Evolutionary conservation across 2,888 invertebrate species (phyloP), one percentile per base, ranked within the genome.

Genomic region (Drosophila anceps): DNA sequence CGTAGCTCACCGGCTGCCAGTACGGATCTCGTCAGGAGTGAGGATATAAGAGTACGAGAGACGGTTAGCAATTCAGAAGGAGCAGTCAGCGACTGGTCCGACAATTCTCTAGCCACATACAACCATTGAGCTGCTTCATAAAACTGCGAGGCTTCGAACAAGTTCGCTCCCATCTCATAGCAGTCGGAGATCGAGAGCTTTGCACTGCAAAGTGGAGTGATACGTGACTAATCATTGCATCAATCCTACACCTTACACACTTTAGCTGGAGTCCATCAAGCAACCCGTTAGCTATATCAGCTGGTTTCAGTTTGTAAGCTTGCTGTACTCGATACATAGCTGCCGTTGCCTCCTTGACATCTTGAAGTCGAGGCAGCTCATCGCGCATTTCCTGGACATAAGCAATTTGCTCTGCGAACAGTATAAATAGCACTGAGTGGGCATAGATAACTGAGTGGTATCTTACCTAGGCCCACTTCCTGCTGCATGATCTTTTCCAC

Each of bases 111-210:
- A 0, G 69, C 63, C 1, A 39, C 54, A 0, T 0, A 1, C 2
- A 85, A 33, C 81, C 83, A 85, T 0, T 54, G 0, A 1, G 8
- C 7, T 10, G 85, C 76, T 7, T 18, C 24, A 0, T 0, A 0
- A 31, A 44, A 69, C 2, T 58, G 18, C 4, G 13, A 18, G 33
- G 27, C 18, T 7, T 53, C 13, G 9, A 72, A 81, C 33, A 63
- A 57, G 3, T 58, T 9, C n/a, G 43, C 37, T 0, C 69, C 85
- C 18, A 84, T 20, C 9, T 51, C 61, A 48, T 44, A 79, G 31
- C 80, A 80, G 12, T 84, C 84, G 7, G 76, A n/a, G 2, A 59
- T 20, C 7, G 81, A 59, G 0, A 86, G 58, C 2, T 50, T 46
- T 0, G 43, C 54, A 9, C 82, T 83, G 15, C 13, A n/a, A n/a